Evolutionary conservation across 1,140 invertebrate species (phyloP), one percentile per base, ranked within the genome.

Genomic region (Leptopilina clavipes): DNA sequence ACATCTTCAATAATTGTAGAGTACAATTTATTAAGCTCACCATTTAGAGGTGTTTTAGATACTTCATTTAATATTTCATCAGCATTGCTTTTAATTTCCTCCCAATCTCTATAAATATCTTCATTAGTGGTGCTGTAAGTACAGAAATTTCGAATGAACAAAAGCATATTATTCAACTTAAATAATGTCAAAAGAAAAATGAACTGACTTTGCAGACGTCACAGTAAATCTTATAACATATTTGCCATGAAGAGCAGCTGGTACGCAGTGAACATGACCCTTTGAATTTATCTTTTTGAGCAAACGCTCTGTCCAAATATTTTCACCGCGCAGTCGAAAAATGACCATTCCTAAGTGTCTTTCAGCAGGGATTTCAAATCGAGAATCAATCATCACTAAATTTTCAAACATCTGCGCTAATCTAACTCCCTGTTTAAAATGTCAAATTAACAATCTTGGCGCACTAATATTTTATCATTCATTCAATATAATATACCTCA

Each of bases 191-290:
- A 12, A 25, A 73, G 70, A 56, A 45, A 22, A 65, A 65, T 59
- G 31, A n/a, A 81, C 81, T 84, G 82, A 91, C 90, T 93, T 93
- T 48, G 95, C 93, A 9, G 97, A 98, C 5, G 98, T 99, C 14
- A 99, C 95, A 1, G 98, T 95, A 85, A 95, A 96, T 76, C 95
- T 90, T 75, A 98, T 98, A 17, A 98, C 96, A 85, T 98, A 99
- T 88, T 95, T 94, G 0, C 95, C 95, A 85, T 97, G 97, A 70
- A 98, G 92, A 72, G 95, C 95, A 0, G 98, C 97, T 0, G 98
- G 97, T 0, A 99, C 97, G 65, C 98, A 95, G 88, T 99, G 98
- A 3, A 99, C 95, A 76, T 93, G 93, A 83, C 96, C 93, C 8
- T 96, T 93, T 1, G 94, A 94, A 84, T 99, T 99, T 56, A 99